Evolutionary conservation across 2,113 vertebrate genomes (phyloP), one percentile per base, ranked within the genome.

Genomic region (Lates calcarifer): DNA sequence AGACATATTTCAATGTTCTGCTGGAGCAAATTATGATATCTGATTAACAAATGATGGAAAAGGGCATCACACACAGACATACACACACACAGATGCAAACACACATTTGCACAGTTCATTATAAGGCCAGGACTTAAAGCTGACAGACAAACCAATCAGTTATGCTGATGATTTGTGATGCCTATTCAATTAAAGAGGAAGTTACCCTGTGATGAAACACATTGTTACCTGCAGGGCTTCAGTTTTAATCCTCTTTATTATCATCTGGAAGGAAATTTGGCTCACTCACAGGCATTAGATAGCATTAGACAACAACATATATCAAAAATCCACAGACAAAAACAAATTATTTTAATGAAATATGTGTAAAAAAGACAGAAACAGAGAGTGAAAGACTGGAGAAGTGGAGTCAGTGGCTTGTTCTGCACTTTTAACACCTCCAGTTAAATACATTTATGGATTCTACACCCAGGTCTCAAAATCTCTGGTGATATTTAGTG

Each of bases 11-110:
- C 84, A 91, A 86, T 92, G 88, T 76, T 88, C 76, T 69, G 53
- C 73, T 73, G 79, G 62, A 85, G 89, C 73, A 88, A 87, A 91
- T 91, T 81, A 89, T 87, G 80, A 90, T 84, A 82, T 91, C 83
- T 93, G 88, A 91, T 92, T 87, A 90, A 75, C 67, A 87, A 89
- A 90, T 87, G 84, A 87, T 83, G 84, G 87, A 81, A 74, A 65
- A 79, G 67, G 62, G 43, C 15, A 35, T 57, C 47, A 13, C 56
- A 51, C 61, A 18, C 66, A 41, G 68, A 37, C 35, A 35, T 26
- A 56, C 8, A 56, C 63, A 41, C 74, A 45, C 68, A 37, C 39
- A 24, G 22, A 37, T 51, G 22, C 39, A 47, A 47, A 37, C 31
- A 47, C 22, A 56, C 57, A 20, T 68, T 64, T 57, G 28, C 64